These are phyloP conservation scores for Aldabrachelys gigantea DNA, from an alignment of 2,113 vertebrate genomes.

Conservation along the genomic window DNA sequence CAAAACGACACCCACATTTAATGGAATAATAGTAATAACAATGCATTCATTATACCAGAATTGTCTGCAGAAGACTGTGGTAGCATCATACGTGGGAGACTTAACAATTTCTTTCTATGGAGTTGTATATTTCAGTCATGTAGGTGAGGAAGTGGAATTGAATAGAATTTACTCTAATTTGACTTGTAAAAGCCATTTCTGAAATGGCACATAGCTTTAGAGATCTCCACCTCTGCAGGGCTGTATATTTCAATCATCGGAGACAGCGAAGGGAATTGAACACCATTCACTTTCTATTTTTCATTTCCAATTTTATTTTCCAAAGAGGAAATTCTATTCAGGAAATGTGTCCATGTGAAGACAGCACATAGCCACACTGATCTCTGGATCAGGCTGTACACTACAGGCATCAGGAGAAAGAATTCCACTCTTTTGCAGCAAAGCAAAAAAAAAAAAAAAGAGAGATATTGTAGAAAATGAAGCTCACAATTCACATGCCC, in stretches of 20 bases:
- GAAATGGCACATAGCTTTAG: not conserved
- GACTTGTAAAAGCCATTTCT: slow-evolving; percentile 27
- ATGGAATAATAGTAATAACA: not conserved
- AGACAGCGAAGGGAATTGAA: not conserved
- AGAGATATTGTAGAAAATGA: rapidly evolving
- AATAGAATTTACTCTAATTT: not conserved
- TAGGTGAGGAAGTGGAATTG: slow-evolving; percentile 17
- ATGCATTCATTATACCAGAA: not conserved
- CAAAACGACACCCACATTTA: not conserved
- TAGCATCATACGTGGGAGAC: not conserved
- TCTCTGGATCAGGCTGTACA: not conserved
- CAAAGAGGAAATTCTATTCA: not conserved
- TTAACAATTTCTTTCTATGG: not conserved
- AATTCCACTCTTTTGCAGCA: not conserved
- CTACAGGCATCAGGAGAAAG: not conserved
- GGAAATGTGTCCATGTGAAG: not conserved
- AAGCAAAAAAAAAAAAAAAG: not conserved
- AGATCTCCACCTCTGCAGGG: not conserved
- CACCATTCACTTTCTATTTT: not conserved
- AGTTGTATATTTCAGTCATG: slow-evolving; percentile 12
- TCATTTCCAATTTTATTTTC: not conserved
- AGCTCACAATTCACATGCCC: not conserved
- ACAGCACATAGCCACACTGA: not conserved
- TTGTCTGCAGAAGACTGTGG: not conserved
- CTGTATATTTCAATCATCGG: not conserved